Percentiles rank a stretch among this genome's conserved stretches.
Conservation (phyloP, 2,797 vertebrate genomes). For the Loriculus beryllinus region DNA sequence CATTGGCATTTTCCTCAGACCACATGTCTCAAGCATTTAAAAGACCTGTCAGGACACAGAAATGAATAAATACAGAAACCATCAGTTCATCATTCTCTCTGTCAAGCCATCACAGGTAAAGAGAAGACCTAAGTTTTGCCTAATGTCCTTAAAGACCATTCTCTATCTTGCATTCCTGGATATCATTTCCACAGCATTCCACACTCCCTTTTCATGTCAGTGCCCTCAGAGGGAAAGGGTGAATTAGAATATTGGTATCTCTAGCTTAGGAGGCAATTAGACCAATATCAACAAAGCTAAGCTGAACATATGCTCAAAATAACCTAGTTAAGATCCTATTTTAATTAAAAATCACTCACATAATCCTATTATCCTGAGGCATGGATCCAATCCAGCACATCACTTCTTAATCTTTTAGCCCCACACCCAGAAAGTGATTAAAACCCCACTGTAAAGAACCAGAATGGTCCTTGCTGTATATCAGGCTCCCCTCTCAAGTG, state of each 20-base stretch:
- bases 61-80: neutral
- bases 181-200: neutral
- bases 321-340: neutral
- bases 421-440: neutral
- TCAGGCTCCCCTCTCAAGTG: neutral
- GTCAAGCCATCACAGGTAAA: neutral
- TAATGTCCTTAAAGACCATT: neutral
- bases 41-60: neutral
- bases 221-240: neutral
- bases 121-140: neutral
- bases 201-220: neutral
- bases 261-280: slow-evolving; percentile 8
- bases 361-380: neutral
- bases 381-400: neutral
- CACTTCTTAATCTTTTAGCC: neutral
- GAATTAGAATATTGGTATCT: neutral
- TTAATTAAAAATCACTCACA: slow-evolving; percentile 27
- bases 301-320: neutral
- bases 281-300: neutral
- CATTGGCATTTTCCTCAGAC: slow-evolving; percentile 22
- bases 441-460: neutral
- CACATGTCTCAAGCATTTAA: neutral
- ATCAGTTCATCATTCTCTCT: neutral
- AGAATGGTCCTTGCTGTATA: neutral
- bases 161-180: neutral